A percentile compares a stretch with the other conserved stretches of the same genome.
phyloP scores from a whole-genome alignment of 2,797 vertebrate genomes.

The Propithecus perrieri region DNA sequence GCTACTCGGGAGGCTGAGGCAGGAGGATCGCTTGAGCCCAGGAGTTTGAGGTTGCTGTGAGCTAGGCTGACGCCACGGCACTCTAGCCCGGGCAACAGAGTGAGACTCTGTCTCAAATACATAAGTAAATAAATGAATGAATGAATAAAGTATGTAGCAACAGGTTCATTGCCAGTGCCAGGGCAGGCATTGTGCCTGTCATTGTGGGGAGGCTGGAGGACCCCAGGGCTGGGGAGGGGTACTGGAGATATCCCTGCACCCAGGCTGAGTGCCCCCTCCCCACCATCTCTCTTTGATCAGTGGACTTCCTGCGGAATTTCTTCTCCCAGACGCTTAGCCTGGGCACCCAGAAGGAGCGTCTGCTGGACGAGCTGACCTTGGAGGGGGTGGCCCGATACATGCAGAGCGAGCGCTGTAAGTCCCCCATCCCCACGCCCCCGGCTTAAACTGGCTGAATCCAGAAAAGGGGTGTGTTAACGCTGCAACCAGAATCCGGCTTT shows the following conservation, averaged over 20 bases:
- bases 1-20: too few relatives aligned
- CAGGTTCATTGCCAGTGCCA: not conserved
- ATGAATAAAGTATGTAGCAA: too few relatives aligned
- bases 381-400: slow-evolving; percentile 91
- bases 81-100: too few relatives aligned
- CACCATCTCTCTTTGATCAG: slow-evolving; percentile 74
- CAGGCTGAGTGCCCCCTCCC: not conserved
- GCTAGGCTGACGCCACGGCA: too few relatives aligned
- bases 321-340: slow-evolving; percentile 91
- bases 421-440: not conserved
- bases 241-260: accelerated
- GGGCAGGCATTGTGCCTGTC: not conserved
- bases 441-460: not conserved
- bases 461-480: not conserved
- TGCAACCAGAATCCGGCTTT: not conserved
- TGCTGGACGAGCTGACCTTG: slow-evolving; percentile 92
- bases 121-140: too few relatives aligned
- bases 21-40: too few relatives aligned
- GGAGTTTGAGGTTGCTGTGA: too few relatives aligned
- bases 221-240: not conserved
- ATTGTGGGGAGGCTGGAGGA: not conserved
- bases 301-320: slow-evolving; percentile 93
- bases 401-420: slow-evolving; percentile 91
- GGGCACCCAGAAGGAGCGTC: slow-evolving; percentile 87
- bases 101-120: accelerated